Evolutionary conservation across 2,888 invertebrate species (phyloP).

Genomic region (Sycophila texana): DNA sequence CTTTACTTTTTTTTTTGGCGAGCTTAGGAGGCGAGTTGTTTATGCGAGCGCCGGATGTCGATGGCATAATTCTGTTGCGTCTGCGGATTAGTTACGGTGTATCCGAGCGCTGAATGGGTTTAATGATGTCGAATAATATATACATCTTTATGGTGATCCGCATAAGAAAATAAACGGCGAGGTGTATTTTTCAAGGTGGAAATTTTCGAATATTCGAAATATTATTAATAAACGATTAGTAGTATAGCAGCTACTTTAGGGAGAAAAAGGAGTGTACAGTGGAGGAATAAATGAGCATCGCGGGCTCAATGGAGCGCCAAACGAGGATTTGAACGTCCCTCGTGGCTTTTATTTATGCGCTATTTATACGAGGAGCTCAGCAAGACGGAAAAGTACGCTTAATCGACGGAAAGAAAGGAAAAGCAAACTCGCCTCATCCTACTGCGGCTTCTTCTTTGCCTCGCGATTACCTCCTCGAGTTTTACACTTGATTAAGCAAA

Average conservation of each 20-base stretch:
- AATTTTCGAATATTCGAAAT: no score
- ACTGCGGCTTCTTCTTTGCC: constrained; percentile 1
- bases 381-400: constrained; percentile 39
- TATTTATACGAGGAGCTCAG: constrained; percentile 11
- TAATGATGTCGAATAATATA: no score
- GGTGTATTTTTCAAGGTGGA: no score
- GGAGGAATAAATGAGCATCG: neutral
- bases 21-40: neutral
- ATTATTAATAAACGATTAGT: no score
- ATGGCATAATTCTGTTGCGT: neutral
- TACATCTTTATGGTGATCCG: no score
- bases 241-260: no score
- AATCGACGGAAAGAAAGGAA: constrained; percentile 44
- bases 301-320: neutral
- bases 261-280: no score
- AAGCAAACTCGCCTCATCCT: constrained; percentile 31
- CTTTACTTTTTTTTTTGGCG: neutral
- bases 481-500: constrained; percentile 63
- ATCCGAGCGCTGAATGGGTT: no score
- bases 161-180: no score
- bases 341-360: constrained; percentile 39
- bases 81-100: no score
- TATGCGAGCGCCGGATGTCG: no score
- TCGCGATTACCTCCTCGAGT: constrained; percentile 55
- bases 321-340: constrained; percentile 17